Percentiles rank a stretch among this genome's conserved stretches.
Conservation (phyloP, 2,113 vertebrate species). For the Nycticryphes semicollaris region DNA sequence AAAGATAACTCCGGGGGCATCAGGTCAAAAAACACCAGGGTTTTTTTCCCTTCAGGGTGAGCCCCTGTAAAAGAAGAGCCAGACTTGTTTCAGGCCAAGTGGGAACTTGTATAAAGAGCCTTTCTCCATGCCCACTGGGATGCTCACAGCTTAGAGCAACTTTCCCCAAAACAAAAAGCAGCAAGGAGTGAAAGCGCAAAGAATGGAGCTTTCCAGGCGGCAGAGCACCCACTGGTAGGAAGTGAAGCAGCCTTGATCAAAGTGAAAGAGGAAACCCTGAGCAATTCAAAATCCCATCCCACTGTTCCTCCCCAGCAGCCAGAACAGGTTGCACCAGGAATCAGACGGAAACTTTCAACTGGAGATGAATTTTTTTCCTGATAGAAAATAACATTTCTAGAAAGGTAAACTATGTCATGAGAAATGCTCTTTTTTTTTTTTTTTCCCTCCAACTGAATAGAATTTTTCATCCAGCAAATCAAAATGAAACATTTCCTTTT, state of each 20-base stretch:
- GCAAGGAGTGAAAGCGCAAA: background rate
- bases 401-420: background rate
- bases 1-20: background rate
- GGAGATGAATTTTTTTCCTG: background rate
- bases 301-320: background rate
- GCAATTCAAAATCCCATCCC: background rate
- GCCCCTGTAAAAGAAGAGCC: background rate
- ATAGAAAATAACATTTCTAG: background rate
- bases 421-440: rapidly evolving
- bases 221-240: background rate
- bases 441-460: rapidly evolving
- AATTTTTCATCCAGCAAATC: background rate
- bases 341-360: background rate
- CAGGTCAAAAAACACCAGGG: background rate
- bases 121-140: constrained; percentile 34
- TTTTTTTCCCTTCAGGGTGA: background rate
- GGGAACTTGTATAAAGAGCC: background rate
- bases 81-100: background rate
- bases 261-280: background rate
- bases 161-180: background rate
- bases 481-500: background rate
- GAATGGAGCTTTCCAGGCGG: background rate
- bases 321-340: background rate
- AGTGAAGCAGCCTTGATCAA: background rate
- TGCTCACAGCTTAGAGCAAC: background rate